These are phyloP conservation scores for Caradrina clavipalpis DNA, from an alignment of 2,888 invertebrate genomes.

Conservation along the genomic window DNA sequence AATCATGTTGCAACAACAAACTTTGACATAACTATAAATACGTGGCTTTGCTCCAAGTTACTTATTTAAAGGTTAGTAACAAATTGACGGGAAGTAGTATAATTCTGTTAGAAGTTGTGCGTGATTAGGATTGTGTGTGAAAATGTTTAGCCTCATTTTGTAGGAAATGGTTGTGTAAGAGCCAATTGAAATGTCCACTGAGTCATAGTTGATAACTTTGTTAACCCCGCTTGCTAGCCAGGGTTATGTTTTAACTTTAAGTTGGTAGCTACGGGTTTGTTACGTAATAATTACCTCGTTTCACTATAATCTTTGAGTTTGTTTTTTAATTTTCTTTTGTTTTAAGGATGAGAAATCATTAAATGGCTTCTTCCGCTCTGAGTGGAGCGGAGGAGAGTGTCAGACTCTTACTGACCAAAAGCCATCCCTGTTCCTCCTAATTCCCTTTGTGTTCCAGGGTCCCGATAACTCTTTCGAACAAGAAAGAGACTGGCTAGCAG, in stretches of 20 bases:
- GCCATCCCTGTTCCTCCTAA: too few species aligned
- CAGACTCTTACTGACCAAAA: too few species aligned
- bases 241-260: background rate
- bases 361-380: too few species aligned
- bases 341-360: too few species aligned
- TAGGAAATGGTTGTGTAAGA: slow-evolving; percentile 54
- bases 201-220: slow-evolving; percentile 36
- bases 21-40: background rate
- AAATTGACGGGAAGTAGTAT: slow-evolving; percentile 55
- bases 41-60: slow-evolving; percentile 9
- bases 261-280: too few species aligned
- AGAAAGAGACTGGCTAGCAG: too few species aligned
- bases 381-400: too few species aligned
- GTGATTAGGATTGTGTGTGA: slow-evolving; percentile 48
- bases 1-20: background rate
- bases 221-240: background rate
- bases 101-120: slow-evolving; percentile 22
- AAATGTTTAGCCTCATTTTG: slow-evolving; percentile 47
- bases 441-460: too few species aligned
- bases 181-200: slow-evolving; percentile 30
- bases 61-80: slow-evolving; percentile 49
- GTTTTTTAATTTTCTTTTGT: too few species aligned
- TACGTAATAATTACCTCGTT: too few species aligned
- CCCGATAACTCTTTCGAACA: too few species aligned
- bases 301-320: too few species aligned